Evolutionary conservation across 2,888 invertebrate species (phyloP), one percentile per base, ranked within the genome.

Genomic region (Lasioglossum villosulum): DNA sequence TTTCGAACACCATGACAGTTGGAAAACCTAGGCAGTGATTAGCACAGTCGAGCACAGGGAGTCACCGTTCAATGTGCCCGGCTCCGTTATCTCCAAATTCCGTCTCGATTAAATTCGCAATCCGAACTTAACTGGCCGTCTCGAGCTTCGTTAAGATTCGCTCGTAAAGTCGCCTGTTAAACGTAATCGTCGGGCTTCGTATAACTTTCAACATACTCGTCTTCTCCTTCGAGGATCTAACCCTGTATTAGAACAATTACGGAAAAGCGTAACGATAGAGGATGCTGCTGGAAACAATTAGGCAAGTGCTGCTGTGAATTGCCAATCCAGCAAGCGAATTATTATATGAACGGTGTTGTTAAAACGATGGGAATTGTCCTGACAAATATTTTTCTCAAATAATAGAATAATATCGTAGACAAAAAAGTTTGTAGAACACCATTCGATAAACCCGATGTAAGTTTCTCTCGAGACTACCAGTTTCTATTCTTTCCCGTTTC

Each of bases 81-180:
- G n/a, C 39, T 23, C 39, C 2, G 14, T 39, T 70, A 70, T 70
- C 70, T n/a, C 70, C 5, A 70, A 39, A 12, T 39, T n/a, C n/a
- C n/a, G 37, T 39, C 70, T 0, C 70, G 70, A 37, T 39, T 70
- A 70, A 34, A 59, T 63, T 39, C 75, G 63, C 59, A 59, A 75
- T 56, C n/a, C 37, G 30, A 42, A 75, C 39, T 23, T 75, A 75
- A 70, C 70, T 39, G 39, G 70, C 39, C 37, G n/a, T 39, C 39
- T 39, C 39, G 70, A 39, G 39, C 39, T 39, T 39, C 39, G 70
- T 39, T 70, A 39, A 39, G n/a, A 70, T 23, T n/a, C 70, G 4
- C 34, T 39, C 37, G 37, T 68, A 68, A 68, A 68, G 68, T 68
- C 39, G 37, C 56, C 19, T 37, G 39, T 59, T 48, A 30, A n/a